A percentile compares a stretch with the other conserved stretches of the same genome.
Evolutionary conservation across 2,888 invertebrate species (phyloP).

Genomic region (Tetragnatha montana): DNA sequence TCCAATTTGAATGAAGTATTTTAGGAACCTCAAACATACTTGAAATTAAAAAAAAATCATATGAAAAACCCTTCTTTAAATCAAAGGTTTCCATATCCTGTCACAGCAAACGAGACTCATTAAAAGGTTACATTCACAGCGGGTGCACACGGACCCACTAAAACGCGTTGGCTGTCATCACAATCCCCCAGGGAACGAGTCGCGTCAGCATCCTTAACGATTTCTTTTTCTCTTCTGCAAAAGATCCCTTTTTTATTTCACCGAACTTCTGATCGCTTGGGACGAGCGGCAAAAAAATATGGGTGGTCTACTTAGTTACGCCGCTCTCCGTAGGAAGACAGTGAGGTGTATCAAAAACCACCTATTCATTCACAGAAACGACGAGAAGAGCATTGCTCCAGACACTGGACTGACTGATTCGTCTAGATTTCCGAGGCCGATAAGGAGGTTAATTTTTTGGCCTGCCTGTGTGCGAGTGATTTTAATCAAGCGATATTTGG

Average conservation of each 20-base stretch:
- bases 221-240: not conserved
- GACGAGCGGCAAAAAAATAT: not conserved
- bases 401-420: not conserved
- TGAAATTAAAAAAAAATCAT: too few relatives aligned
- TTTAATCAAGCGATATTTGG: not conserved
- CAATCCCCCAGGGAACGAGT: not conserved
- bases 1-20: too few relatives aligned
- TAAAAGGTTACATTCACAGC: conserved; percentile 7
- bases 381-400: not conserved
- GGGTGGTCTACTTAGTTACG: not conserved
- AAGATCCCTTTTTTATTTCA: not conserved
- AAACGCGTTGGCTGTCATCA: not conserved
- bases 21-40: too few relatives aligned
- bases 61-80: too few relatives aligned
- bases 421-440: not conserved
- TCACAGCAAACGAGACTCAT: not conserved
- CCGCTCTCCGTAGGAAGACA: not conserved
- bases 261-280: not conserved
- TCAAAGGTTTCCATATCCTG: not conserved
- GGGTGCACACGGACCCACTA: not conserved
- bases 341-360: not conserved
- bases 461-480: not conserved
- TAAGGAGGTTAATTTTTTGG: not conserved
- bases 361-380: not conserved
- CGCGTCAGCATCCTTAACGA: not conserved